Evolutionary conservation across 2,888 invertebrate genomes (phyloP).

Genomic region (Galerucella calmariensis): DNA sequence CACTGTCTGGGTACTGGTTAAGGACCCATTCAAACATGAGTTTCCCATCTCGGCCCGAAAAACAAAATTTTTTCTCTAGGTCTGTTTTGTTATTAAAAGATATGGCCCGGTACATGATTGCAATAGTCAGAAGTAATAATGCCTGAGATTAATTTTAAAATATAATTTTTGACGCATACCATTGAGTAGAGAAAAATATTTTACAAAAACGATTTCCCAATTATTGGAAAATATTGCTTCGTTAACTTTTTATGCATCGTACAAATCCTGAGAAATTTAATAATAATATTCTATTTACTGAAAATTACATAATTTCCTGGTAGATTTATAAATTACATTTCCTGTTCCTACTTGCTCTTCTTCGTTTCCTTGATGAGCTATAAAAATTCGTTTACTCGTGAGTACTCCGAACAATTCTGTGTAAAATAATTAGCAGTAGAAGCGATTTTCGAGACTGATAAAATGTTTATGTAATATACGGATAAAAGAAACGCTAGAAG

Average conservation of each 20-base stretch:
- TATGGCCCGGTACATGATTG: no score
- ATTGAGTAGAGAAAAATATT: no score
- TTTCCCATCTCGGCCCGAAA: no score
- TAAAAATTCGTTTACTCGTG: not conserved
- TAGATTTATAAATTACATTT: not conserved
- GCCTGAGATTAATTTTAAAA: not conserved
- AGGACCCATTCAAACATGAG: no score
- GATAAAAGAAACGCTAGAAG: not conserved
- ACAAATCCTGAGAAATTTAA: constrained; percentile 8
- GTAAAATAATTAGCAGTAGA: not conserved
- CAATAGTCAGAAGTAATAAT: not conserved
- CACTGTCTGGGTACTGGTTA: no score
- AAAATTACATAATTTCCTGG: not conserved
- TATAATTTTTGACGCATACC: not conserved
- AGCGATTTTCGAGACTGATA: constrained; percentile 1
- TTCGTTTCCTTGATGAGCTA: not conserved
- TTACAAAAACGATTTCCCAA: not conserved
- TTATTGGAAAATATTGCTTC: not conserved
- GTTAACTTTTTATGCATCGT: constrained; percentile 5
- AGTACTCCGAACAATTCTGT: not conserved
- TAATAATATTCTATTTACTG: not conserved
- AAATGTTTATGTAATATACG: not conserved
- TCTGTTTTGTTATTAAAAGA: no score
- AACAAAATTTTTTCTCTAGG: no score
- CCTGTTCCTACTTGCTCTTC: not conserved